Conservation (phyloP, 2,797 vertebrate species). For the Crenichthys baileyi region DNA sequence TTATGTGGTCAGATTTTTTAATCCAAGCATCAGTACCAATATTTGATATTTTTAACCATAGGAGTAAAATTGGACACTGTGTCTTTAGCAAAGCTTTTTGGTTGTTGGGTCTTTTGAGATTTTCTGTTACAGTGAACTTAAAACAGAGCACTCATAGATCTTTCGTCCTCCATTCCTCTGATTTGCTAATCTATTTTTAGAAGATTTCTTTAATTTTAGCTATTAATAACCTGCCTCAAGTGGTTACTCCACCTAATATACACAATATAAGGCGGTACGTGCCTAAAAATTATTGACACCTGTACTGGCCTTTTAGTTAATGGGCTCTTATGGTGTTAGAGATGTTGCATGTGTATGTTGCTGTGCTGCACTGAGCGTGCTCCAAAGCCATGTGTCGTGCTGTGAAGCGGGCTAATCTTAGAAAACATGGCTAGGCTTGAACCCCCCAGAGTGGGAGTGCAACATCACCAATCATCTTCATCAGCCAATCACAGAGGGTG, state of each 20-base stretch:
- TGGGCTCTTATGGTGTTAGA: slow-evolving; percentile 8
- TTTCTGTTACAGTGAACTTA: neutral
- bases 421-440: slow-evolving; percentile 60
- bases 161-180: neutral
- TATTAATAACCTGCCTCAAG: neutral
- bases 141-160: neutral
- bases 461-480: slow-evolving; percentile 65
- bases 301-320: slow-evolving; percentile 20
- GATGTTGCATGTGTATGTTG: neutral
- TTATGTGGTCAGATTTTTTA: neutral
- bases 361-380: slow-evolving; percentile 42
- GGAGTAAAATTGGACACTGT: neutral
- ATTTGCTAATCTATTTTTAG: neutral
- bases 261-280: neutral
- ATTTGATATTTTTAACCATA: neutral
- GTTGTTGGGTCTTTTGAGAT: neutral
- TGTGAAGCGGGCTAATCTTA: slow-evolving; percentile 70
- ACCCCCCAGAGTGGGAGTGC: slow-evolving; percentile 56
- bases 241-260: too few relatives aligned
- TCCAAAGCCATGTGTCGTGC: slow-evolving; percentile 44
- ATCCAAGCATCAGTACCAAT: neutral
- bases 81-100: neutral
- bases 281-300: neutral
- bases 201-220: neutral
- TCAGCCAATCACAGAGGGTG: slow-evolving; percentile 47